A percentile compares a stretch with the other conserved stretches of the same genome.
These are phyloP conservation scores for Chironomus tentans DNA, from an alignment of 2,888 invertebrate species.

Conservation along the genomic window DNA sequence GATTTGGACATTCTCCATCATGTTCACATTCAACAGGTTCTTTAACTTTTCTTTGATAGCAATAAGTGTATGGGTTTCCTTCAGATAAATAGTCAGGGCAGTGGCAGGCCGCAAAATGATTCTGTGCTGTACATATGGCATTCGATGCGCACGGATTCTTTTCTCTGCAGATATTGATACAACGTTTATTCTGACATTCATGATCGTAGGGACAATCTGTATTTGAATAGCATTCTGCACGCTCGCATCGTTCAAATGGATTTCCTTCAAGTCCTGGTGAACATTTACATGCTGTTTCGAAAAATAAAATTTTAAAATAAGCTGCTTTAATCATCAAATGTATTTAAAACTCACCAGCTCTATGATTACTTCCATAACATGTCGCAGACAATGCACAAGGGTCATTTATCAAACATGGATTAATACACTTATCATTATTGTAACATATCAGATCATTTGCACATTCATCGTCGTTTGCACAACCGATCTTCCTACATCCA, in stretches of 20 bases:
- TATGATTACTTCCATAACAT: slow-evolving; percentile 72
- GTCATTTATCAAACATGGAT: slow-evolving; percentile 68
- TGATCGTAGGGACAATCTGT: slow-evolving; percentile 69
- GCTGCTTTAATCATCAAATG: no score
- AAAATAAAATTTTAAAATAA: no score
- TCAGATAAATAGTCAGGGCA: slow-evolving; percentile 71
- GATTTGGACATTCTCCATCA: slow-evolving; percentile 72
- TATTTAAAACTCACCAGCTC: slow-evolving; percentile 41
- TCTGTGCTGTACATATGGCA: slow-evolving; percentile 69
- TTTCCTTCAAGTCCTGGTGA: slow-evolving; percentile 68
- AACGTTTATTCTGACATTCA: slow-evolving; percentile 62
- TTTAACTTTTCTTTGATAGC: slow-evolving; percentile 47
- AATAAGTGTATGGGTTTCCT: slow-evolving; percentile 73
- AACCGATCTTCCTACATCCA: slow-evolving; percentile 72
- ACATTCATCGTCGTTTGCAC: slow-evolving; percentile 74
- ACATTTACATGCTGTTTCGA: slow-evolving; percentile 57
- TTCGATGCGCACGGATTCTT: slow-evolving; percentile 70
- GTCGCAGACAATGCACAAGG: slow-evolving; percentile 77
- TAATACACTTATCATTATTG: slow-evolving; percentile 65
- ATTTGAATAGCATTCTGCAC: slow-evolving; percentile 68
- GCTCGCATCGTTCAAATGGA: slow-evolving; percentile 66
- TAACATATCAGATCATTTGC: slow-evolving; percentile 70
- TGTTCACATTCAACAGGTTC: slow-evolving; percentile 61
- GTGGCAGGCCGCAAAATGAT: slow-evolving; percentile 71
- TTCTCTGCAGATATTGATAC: slow-evolving; percentile 66